A percentile compares a stretch with the other conserved stretches of the same genome.
phyloP scores from a whole-genome alignment of 2,888 invertebrate species.

The Dynastes grantii region DNA sequence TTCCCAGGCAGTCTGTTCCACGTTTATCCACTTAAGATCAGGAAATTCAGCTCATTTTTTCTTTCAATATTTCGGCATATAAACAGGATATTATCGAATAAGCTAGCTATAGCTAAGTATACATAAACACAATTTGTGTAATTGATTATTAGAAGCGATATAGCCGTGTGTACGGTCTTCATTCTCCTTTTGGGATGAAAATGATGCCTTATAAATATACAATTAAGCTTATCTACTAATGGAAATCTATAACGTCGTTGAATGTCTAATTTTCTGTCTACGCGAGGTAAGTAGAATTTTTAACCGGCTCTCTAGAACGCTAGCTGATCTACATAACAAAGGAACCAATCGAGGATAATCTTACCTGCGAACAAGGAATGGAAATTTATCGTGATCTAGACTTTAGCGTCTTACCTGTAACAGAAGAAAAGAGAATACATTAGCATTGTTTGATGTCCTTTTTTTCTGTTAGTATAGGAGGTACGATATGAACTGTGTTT shows the following conservation, averaged over 20 bases:
- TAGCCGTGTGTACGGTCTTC: not conserved
- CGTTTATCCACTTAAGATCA: not conserved
- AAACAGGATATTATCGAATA: constrained; percentile 7
- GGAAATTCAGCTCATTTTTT: constrained; percentile 1
- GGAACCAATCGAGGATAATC: constrained; percentile 32
- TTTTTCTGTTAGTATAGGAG: not conserved
- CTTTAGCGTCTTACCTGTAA: constrained; percentile 36
- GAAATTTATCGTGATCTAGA: constrained; percentile 15
- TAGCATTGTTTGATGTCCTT: constrained; percentile 23
- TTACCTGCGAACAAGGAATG: constrained; percentile 44
- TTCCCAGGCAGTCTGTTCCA: not conserved
- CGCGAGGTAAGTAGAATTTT: constrained; percentile 25
- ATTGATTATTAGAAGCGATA: constrained; percentile 34
- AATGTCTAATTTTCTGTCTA: constrained; percentile 32
- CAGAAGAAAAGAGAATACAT: constrained; percentile 18
- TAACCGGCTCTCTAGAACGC: not conserved
- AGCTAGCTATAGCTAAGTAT: not conserved
- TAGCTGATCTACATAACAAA: constrained; percentile 38
- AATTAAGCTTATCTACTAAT: constrained; percentile 41
- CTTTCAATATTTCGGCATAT: not conserved
- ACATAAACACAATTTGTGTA: constrained; percentile 32
- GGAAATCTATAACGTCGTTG: constrained; percentile 38
- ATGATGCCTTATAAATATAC: constrained; percentile 43
- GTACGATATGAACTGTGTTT: too few relatives aligned
- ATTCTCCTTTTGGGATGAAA: constrained; percentile 21